Evolutionary conservation across 1,140 invertebrate genomes (phyloP).

Genomic region (Panagrolaimus sp.): DNA sequence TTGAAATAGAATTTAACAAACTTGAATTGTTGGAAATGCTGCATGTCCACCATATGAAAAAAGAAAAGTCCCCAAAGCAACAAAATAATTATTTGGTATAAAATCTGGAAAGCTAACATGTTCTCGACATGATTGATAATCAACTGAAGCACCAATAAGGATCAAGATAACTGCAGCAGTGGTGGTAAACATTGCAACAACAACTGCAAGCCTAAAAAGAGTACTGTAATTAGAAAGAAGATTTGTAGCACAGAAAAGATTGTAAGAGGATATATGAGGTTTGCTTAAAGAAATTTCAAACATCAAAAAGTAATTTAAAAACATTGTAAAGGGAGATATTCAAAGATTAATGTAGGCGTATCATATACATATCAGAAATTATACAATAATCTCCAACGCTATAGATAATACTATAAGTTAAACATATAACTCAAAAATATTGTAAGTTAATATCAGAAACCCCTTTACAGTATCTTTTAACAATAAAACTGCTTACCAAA

Average conservation of each 20-base stretch:
- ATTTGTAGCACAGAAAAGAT: no score
- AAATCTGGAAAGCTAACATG: slow-evolving; percentile 36
- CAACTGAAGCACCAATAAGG: slow-evolving; percentile 37
- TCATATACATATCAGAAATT: no score
- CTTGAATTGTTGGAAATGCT: slow-evolving; percentile 62
- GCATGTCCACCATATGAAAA: slow-evolving; percentile 61
- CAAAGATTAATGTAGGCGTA: no score
- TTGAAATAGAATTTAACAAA: no score
- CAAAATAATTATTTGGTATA: slow-evolving; percentile 49
- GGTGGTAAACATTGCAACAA: slow-evolving; percentile 42
- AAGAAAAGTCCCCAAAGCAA: slow-evolving; percentile 60
- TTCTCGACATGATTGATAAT: slow-evolving; percentile 30
- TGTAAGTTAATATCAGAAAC: no score
- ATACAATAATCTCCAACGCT: no score
- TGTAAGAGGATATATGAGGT: no score
- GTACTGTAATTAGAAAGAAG: no score
- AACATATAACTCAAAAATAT: no score
- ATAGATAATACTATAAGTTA: no score
- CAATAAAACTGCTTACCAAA: slow-evolving; percentile 63
- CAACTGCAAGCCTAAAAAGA: slow-evolving; percentile 31
- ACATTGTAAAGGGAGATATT: no score
- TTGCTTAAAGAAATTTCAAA: no score
- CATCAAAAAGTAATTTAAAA: not conserved
- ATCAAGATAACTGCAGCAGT: slow-evolving; percentile 44
- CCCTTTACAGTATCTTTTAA: not conserved